Base-by-base conservation (phyloP, 2,113 vertebrate species). In the Mesocricetus auratus region DNA sequence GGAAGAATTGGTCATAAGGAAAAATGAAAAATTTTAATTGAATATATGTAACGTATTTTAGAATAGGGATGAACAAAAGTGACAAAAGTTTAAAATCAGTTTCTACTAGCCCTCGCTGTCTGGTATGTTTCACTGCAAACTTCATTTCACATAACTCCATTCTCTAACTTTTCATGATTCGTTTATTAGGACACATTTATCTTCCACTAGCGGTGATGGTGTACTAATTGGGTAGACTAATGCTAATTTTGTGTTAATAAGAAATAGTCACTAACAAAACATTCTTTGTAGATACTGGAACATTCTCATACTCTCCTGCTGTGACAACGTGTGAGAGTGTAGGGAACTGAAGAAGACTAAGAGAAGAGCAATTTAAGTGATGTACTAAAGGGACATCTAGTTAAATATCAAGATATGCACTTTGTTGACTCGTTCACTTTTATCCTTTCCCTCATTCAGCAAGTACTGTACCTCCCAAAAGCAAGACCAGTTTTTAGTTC, bases 241-340 rank as follows among this genome's bases (percentile, higher is more conserved):
- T 47, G 12, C 2, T 94, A 81, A 42, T 82, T 94, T 89, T 73
- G 31, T 93, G 17, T 93, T 94, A 95, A 78, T 58, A 68, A 79
- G 62, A 89, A 74, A 39, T n/a, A 95, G 36, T 75, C 33, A 71
- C n/a, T 89, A 82, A 53, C 53, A 71, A 58, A 15, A 29, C 58
- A 86, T 75, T 89, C 60, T 29, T 81, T 39, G 0, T 9, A 86
- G 33, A 1, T 90, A 87, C 9, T 24, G 26, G 56, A 71, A 56
- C 26, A 90, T 94, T 66, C 13, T 79, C n/a, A 22, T 36, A 17
- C 95, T 74, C 16, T 86, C 36, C n/a, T 91, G 5, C 68, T 83
- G 45, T 7, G 16, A 39, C 17, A 22, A 78, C 73, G 3, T 39
- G 22, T 78, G 7, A 71, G 45, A 77, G 19, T 78, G 56, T 81